Conservation (phyloP, 2,797 vertebrate species). For the Coracias cyanogaster region DNA sequence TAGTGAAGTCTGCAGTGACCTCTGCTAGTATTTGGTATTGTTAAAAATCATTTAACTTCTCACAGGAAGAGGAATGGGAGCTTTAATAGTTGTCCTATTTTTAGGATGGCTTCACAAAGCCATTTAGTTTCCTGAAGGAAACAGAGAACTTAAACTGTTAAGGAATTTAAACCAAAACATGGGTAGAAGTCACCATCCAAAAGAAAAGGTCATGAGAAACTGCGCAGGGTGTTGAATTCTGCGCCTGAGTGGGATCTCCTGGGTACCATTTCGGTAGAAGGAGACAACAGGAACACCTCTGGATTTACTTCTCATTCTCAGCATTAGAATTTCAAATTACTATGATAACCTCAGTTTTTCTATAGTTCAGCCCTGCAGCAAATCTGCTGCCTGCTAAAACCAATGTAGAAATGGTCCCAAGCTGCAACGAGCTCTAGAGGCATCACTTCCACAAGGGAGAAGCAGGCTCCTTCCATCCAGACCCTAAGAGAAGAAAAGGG, state of each 20-base stretch:
- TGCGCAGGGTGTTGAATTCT: not conserved
- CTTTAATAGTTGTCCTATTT: not conserved
- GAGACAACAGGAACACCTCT: not conserved
- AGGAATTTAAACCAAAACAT: not conserved
- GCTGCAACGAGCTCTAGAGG: not conserved
- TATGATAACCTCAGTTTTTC: not conserved
- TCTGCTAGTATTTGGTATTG: not conserved
- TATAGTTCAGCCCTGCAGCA: not conserved
- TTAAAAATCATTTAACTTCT: not conserved
- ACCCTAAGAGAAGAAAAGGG: not conserved
- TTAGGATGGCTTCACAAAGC: not conserved
- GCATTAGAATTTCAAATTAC: not conserved
- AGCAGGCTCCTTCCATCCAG: not conserved
- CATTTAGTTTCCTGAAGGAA: not conserved
- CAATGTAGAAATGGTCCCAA: not conserved
- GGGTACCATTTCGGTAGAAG: not conserved
- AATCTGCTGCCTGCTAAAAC: not conserved
- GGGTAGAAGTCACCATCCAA: not conserved
- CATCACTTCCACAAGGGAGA: fast-evolving
- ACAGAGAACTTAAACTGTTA: not conserved
- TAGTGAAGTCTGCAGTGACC: not conserved
- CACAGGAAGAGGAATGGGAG: not conserved
- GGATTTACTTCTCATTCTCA: not conserved
- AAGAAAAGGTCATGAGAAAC: not conserved
- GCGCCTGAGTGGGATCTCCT: not conserved